Percentiles rank a stretch among this genome's conserved stretches.
These are phyloP conservation scores for Ptychadena robeensis DNA, from an alignment of 2,797 vertebrate species.

Conservation along the genomic window DNA sequence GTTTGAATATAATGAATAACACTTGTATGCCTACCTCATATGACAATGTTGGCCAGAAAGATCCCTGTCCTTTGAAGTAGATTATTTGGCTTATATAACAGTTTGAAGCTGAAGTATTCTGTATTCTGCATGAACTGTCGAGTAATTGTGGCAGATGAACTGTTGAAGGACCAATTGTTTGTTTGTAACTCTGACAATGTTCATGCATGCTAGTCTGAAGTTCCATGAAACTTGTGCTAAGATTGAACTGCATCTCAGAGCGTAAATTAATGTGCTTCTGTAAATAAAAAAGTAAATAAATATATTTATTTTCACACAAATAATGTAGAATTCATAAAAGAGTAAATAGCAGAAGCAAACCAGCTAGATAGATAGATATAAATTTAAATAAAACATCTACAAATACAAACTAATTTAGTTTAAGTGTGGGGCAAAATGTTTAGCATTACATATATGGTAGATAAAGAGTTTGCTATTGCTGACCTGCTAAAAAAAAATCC, in stretches of 20 bases:
- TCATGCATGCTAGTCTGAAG: slow-evolving; percentile 65
- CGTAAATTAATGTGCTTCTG: slow-evolving; percentile 71
- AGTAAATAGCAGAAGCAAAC: too few species aligned
- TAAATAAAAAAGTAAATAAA: slow-evolving; percentile 41
- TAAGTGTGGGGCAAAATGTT: too few species aligned
- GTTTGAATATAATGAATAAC: too few species aligned
- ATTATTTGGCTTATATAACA: slow-evolving; percentile 75
- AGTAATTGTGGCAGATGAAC: slow-evolving; percentile 72
- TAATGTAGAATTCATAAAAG: too few species aligned
- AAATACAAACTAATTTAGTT: too few species aligned
- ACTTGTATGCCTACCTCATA: slow-evolving; percentile 66
- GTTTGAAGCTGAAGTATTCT: background rate
- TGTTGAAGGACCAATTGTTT: slow-evolving; percentile 66
- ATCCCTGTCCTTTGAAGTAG: slow-evolving; percentile 71
- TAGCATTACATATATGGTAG: too few species aligned
- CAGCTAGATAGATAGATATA: too few species aligned
- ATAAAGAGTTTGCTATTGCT: too few species aligned
- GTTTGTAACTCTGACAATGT: slow-evolving; percentile 56
- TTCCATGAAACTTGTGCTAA: slow-evolving; percentile 66
- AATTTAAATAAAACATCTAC: too few species aligned
- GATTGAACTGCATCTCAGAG: slow-evolving; percentile 63
- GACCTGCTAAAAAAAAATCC: too few species aligned
- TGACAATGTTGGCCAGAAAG: slow-evolving; percentile 58
- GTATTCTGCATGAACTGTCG: slow-evolving; percentile 55
- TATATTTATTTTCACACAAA: too few species aligned